Evolutionary conservation across 2,113 vertebrate species (phyloP), one percentile per base, ranked within the genome.

Genomic region (Istiophorus platypterus): DNA sequence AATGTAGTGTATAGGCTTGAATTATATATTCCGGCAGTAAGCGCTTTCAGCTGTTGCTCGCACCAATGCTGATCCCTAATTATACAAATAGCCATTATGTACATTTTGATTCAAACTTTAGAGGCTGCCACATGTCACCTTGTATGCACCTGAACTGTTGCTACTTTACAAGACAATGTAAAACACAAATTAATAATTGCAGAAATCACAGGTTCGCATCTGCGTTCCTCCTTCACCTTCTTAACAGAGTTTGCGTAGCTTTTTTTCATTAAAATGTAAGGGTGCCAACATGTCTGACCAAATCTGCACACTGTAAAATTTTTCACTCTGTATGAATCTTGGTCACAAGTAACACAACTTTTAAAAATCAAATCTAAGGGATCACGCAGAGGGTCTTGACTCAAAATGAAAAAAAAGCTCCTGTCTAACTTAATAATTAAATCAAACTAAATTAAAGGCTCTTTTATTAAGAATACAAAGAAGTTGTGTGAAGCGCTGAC

Each of bases 11-110:
- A 71, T 15, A 31, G 18, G 37, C 14, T 9, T 17, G 17, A 51
- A 45, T 75, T 37, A 63, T 69, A 39, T 56, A 80, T 84, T 79
- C 34, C 64, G 63, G 22, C 56, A 77, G 72, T 77, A 72, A 80
- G 72, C 72, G 64, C 54, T 52, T 78, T 78, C 59, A 70, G 59
- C 75, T 45, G 80, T 66, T 66, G 70, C 52, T 52, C 31, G 51
- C 49, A 64, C 52, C 72, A 62, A 68, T 39, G 49, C 62, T 70
- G 72, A 84, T 68, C 14, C 42, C 20, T 42, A 72, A 80, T 72
- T 76, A 80, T 7, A 62, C 27, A 49, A 37, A 34, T 47, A 66
- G 45, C 52, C 79, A 82, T 82, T 74, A 78, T 58, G 15, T 13
- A 4, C 17, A 5, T 71, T 58, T 69, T 78, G 52, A 72, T 77